A percentile compares a stretch with the other conserved stretches of the same genome.
These are phyloP conservation scores for Daubentonia madagascariensis DNA, from an alignment of 2,113 vertebrate species.

Conservation along the genomic window DNA sequence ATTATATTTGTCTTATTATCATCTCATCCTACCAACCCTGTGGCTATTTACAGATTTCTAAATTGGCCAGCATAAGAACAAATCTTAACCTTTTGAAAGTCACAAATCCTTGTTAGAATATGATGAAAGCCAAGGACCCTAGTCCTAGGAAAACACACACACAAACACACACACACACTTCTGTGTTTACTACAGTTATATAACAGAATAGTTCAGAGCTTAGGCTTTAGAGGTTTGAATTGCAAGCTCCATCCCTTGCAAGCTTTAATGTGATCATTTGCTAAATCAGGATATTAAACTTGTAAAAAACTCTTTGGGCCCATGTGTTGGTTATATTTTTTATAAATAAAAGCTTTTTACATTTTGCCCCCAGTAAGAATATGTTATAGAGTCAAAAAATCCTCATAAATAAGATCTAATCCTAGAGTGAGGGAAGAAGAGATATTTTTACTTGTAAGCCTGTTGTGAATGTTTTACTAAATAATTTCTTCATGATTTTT, in stretches of 20 bases:
- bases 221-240: neutral
- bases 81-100: neutral
- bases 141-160: neutral
- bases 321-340: neutral
- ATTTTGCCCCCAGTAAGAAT: neutral
- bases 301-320: neutral
- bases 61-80: constrained; percentile 13
- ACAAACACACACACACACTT: neutral
- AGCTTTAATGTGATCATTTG: neutral
- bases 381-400: neutral
- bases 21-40: neutral
- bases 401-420: neutral
- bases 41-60: neutral
- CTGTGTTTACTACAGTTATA: neutral
- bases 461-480: neutral
- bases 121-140: neutral
- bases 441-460: neutral
- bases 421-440: neutral
- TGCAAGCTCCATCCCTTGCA: neutral
- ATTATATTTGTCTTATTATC: neutral
- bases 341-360: constrained; percentile 16
- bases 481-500: constrained; percentile 42
- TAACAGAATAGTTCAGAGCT: neutral
- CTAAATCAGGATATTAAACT: neutral
- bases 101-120: neutral